Percentiles rank a stretch among this genome's conserved stretches.
These are phyloP conservation scores for Enteromius treurensis DNA, from an alignment of 2,797 vertebrate species.

Conservation along the genomic window DNA sequence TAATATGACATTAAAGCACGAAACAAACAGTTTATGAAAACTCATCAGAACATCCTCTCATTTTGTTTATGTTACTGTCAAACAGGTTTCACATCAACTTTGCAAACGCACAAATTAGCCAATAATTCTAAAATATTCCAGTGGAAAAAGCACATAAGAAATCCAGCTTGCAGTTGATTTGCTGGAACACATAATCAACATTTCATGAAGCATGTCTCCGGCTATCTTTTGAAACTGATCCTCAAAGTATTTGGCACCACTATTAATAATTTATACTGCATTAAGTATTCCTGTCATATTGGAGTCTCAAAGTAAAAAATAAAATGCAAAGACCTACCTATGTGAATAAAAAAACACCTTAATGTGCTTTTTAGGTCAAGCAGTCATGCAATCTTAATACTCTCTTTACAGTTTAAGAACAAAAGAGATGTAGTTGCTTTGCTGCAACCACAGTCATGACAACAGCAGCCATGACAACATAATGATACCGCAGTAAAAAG, in stretches of 20 bases:
- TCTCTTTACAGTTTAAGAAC: background rate
- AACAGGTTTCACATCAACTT: background rate
- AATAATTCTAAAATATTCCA: background rate
- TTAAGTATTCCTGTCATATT: background rate
- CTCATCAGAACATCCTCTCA: background rate
- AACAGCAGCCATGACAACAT: background rate
- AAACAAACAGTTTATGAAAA: conserved; percentile 2
- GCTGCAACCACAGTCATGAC: background rate
- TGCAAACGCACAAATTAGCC: background rate
- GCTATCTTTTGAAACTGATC: background rate
- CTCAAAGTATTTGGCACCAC: background rate
- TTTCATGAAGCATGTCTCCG: background rate
- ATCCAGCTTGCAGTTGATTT: background rate
- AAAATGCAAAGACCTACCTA: background rate
- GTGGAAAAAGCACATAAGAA: background rate
- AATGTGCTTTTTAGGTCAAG: background rate
- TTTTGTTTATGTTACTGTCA: background rate
- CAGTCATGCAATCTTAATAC: background rate
- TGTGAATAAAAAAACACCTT: background rate
- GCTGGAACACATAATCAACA: background rate
- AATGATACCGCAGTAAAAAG: background rate
- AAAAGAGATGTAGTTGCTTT: background rate
- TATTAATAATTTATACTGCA: background rate
- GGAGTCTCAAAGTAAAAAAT: background rate
- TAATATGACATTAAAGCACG: background rate